Evolutionary conservation across 2,888 invertebrate genomes (phyloP).

Genomic region (Agrochola macilenta): DNA sequence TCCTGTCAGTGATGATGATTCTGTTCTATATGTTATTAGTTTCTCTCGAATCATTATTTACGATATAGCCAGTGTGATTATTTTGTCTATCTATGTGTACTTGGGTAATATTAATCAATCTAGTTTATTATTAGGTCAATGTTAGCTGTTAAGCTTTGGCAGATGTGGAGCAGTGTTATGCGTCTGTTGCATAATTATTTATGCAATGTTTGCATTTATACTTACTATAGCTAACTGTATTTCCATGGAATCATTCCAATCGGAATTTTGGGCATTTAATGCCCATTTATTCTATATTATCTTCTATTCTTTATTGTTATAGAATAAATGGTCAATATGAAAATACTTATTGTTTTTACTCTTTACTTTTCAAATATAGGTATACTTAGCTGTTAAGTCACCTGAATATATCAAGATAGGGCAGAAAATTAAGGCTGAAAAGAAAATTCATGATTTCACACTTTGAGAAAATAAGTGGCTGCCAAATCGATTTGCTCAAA

Average conservation of each 20-base stretch:
- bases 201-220: slow-evolving; percentile 10
- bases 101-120: slow-evolving; percentile 41
- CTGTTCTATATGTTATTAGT: background rate
- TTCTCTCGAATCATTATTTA: slow-evolving; percentile 13
- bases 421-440: too few species aligned
- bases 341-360: background rate
- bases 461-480: background rate
- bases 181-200: slow-evolving; percentile 22
- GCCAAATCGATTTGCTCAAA: background rate
- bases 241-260: background rate
- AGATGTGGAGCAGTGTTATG: slow-evolving; percentile 9
- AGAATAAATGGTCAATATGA: background rate
- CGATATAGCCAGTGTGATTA: slow-evolving; percentile 16
- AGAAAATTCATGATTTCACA: slow-evolving; percentile 1
- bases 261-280: background rate
- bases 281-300: too few species aligned
- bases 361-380: background rate
- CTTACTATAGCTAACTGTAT: background rate
- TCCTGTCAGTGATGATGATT: too few species aligned
- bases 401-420: background rate
- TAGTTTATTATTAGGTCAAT: slow-evolving; percentile 48
- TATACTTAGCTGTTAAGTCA: background rate
- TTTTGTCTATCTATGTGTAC: slow-evolving; percentile 10
- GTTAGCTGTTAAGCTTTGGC: slow-evolving; percentile 29
- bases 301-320: too few species aligned